Evolutionary conservation across 1,140 invertebrate genomes (phyloP).

Genomic region (Psilanteris sp.): DNA sequence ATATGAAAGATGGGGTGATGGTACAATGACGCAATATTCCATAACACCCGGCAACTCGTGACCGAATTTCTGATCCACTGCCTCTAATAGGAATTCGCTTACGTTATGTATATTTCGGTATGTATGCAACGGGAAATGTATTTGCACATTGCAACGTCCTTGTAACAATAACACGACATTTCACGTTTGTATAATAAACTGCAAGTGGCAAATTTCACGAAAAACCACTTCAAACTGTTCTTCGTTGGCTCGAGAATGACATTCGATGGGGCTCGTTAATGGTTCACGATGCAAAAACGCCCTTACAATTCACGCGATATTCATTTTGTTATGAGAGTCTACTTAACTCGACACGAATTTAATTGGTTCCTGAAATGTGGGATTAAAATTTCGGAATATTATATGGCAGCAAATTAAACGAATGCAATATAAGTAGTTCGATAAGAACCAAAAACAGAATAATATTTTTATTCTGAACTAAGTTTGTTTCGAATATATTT

Average conservation of each 20-base stretch:
- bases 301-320: conserved; percentile 4
- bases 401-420: too few species aligned
- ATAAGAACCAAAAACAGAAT: too few species aligned
- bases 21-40: conserved; percentile 13
- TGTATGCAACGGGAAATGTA: conserved; percentile 35
- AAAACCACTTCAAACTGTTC: not conserved
- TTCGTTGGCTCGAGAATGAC: conserved; percentile 1
- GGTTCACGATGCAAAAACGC: not conserved
- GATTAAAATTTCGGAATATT: too few species aligned
- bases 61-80: conserved; percentile 25
- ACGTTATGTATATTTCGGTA: conserved; percentile 12
- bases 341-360: conserved; percentile 7
- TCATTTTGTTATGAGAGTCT: conserved; percentile 3
- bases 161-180: conserved; percentile 36
- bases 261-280: conserved; percentile 21
- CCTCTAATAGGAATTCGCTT: conserved; percentile 12
- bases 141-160: conserved; percentile 32
- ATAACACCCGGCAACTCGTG: conserved; percentile 18
- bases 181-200: conserved; percentile 22
- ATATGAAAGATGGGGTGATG: not conserved
- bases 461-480: too few species aligned
- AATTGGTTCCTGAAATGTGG: too few species aligned
- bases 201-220: conserved; percentile 7
- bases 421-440: too few species aligned
- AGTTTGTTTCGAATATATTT: too few species aligned